Percentiles rank a stretch among this genome's conserved stretches.
Conservation (phyloP, 2,888 invertebrate genomes). For the Diabrotica balteata region DNA sequence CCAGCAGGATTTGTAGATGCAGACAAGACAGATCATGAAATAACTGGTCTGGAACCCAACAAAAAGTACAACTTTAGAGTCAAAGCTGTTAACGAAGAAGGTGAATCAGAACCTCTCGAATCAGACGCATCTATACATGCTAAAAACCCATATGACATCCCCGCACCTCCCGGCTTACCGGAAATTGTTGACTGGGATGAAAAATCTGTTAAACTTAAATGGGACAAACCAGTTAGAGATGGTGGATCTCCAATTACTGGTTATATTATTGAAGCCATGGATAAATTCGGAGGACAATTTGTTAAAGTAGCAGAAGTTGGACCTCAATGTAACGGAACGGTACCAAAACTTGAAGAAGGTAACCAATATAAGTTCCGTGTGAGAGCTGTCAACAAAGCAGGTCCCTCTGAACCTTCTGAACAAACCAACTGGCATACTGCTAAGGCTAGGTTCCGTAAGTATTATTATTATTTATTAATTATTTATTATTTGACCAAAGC, state of each 20-base stretch:
- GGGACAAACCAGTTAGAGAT: slow-evolving; percentile 89
- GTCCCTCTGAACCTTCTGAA: slow-evolving; percentile 90
- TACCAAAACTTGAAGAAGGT: slow-evolving; percentile 89
- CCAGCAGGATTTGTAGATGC: slow-evolving; percentile 86
- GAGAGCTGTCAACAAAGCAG: slow-evolving; percentile 95
- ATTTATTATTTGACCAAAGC: too few relatives aligned
- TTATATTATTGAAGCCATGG: slow-evolving; percentile 91
- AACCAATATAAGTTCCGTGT: slow-evolving; percentile 96
- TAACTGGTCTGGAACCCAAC: slow-evolving; percentile 91
- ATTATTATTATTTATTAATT: slow-evolving; percentile 17
- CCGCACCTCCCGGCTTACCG: slow-evolving; percentile 88
- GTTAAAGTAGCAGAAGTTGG: slow-evolving; percentile 88
- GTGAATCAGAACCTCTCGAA: slow-evolving; percentile 94
- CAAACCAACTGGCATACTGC: slow-evolving; percentile 92
- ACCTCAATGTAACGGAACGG: slow-evolving; percentile 83
- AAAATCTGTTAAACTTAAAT: slow-evolving; percentile 87
- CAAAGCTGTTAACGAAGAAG: slow-evolving; percentile 95
- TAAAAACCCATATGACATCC: slow-evolving; percentile 95
- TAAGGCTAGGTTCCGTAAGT: slow-evolving; percentile 86
- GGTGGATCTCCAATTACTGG: slow-evolving; percentile 94
- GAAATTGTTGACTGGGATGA: slow-evolving; percentile 92
- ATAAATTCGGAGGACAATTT: slow-evolving; percentile 84
- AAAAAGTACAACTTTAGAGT: slow-evolving; percentile 98
- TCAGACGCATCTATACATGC: slow-evolving; percentile 88
- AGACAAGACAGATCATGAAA: slow-evolving; percentile 80